These are phyloP conservation scores for Aphelinus certus DNA, from an alignment of 1,140 invertebrate species.

Conservation along the genomic window DNA sequence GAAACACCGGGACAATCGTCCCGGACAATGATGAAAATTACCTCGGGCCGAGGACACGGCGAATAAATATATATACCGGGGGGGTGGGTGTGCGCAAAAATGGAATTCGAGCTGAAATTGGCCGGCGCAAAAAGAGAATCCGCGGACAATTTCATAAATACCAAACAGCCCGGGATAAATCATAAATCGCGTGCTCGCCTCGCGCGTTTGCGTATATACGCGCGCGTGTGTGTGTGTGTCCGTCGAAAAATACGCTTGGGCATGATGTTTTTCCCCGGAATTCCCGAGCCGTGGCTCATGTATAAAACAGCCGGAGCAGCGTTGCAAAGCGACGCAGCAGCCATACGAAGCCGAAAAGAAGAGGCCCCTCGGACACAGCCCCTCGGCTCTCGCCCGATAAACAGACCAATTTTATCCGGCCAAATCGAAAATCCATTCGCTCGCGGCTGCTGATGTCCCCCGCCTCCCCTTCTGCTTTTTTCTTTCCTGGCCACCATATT, in stretches of 20 bases:
- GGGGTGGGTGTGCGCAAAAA: too few relatives aligned
- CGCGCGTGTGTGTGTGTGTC: neutral
- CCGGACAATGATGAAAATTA: too few relatives aligned
- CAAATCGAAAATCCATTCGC: slow-evolving; percentile 38
- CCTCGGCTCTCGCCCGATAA: slow-evolving; percentile 10
- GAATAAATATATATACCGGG: too few relatives aligned
- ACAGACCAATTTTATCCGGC: slow-evolving; percentile 33
- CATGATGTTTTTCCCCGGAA: slow-evolving; percentile 33
- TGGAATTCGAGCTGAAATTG: too few relatives aligned
- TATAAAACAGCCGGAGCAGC: slow-evolving; percentile 25
- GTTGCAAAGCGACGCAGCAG: slow-evolving; percentile 20
- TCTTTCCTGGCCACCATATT: slow-evolving; percentile 6
- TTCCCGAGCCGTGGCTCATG: slow-evolving; percentile 5
- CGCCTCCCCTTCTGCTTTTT: neutral
- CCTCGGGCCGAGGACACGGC: too few relatives aligned
- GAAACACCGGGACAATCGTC: too few relatives aligned
- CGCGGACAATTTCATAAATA: slow-evolving; percentile 9
- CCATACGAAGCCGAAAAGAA: neutral
- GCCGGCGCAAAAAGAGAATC: neutral
- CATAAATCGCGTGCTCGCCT: slow-evolving; percentile 16
- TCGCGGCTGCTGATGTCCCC: slow-evolving; percentile 3
- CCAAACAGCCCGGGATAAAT: neutral
- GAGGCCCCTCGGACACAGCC: neutral
- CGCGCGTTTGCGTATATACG: too few relatives aligned
- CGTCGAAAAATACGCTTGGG: slow-evolving; percentile 17